Conservation (phyloP, 2,888 invertebrate species). For the Phyllotreta striolata region DNA sequence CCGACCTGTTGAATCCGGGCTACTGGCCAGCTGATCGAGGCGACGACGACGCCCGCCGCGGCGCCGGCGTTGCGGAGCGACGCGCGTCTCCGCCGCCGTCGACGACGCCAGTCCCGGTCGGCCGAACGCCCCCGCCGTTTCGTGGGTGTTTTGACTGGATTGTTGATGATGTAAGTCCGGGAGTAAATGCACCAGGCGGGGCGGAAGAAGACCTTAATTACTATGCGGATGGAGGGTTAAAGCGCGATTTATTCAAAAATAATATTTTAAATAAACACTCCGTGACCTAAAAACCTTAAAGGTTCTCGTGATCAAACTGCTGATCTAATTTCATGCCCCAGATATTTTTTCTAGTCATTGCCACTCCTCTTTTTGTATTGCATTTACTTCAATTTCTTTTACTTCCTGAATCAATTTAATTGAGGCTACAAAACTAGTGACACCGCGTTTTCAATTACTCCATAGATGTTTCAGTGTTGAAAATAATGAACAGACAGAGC, state of each 20-base stretch:
- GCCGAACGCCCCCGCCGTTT: constrained; percentile 7
- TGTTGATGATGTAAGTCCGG: background rate
- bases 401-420: no score
- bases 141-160: constrained; percentile 22
- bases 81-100: constrained; percentile 35
- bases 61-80: constrained; percentile 28
- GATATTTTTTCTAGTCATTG: no score
- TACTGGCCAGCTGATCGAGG: constrained; percentile 55
- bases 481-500: no score
- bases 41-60: constrained; percentile 45
- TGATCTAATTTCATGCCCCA: no score
- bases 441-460: no score
- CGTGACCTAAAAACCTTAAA: no score
- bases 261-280: no score
- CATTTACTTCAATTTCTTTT: no score
- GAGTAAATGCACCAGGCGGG: constrained; percentile 5
- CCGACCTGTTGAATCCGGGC: constrained; percentile 64
- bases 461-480: no score
- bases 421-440: no score
- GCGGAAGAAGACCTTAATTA: background rate
- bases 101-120: constrained; percentile 13
- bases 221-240: background rate
- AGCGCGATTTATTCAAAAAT: background rate
- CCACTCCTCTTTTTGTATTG: no score
- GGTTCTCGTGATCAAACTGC: no score